A percentile compares a stretch with the other conserved stretches of the same genome.
These are phyloP conservation scores for Enteromius unitaeniatus DNA, from an alignment of 2,797 vertebrate species.

Conservation along the genomic window DNA sequence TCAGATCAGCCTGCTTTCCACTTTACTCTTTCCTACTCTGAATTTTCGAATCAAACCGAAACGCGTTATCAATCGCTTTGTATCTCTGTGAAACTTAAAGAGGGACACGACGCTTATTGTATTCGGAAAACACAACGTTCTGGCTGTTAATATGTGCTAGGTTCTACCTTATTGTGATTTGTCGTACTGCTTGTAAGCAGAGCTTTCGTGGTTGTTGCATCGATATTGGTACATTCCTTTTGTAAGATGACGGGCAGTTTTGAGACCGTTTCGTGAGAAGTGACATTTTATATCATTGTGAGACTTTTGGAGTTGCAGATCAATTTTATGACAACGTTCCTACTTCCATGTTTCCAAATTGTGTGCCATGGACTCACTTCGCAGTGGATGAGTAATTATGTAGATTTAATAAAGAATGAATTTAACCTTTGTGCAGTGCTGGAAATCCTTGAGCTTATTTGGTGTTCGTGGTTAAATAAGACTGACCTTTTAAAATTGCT, in stretches of 20 bases:
- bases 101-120: constrained; percentile 61
- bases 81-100: constrained; percentile 73
- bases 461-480: background rate
- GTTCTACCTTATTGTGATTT: constrained; percentile 63
- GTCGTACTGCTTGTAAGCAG: constrained; percentile 45
- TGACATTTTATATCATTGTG: constrained; percentile 68
- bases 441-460: background rate
- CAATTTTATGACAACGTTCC: constrained; percentile 60
- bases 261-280: constrained; percentile 68
- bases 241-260: constrained; percentile 67
- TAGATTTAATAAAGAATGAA: constrained; percentile 81
- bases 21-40: constrained; percentile 25
- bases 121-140: constrained; percentile 69
- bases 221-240: constrained; percentile 74
- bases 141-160: constrained; percentile 73
- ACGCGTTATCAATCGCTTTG: constrained; percentile 64
- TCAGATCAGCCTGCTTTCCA: constrained; percentile 40
- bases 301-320: constrained; percentile 63
- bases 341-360: constrained; percentile 50
- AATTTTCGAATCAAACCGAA: background rate
- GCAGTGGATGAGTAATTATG: constrained; percentile 72
- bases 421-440: constrained; percentile 23
- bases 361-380: constrained; percentile 57
- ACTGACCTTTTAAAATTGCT: background rate
- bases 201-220: constrained; percentile 55